Base-by-base conservation (phyloP, 2,797 vertebrate genomes). In the Enteromius afrohamiltoni region DNA sequence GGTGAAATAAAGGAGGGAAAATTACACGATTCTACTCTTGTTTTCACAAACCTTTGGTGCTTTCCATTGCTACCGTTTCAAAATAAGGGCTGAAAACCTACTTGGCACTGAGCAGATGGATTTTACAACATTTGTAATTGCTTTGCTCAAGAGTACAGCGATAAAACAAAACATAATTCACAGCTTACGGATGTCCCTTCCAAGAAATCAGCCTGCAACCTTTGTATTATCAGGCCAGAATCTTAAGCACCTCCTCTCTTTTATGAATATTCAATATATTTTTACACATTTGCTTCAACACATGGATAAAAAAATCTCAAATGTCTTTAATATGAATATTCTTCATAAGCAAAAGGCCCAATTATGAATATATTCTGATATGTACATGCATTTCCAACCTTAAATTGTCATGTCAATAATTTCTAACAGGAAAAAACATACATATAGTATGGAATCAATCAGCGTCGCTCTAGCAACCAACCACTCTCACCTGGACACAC, bases 1-100 rank as follows among this genome's bases (percentile, higher is more conserved):
- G 47, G 77, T 74, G 74, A 84, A 86, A 79, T 67, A 47, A n/a
- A 85, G 55, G 64, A 80, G 58, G 77, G 53, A 17, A 51, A 45
- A 26, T 49, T 4, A 67, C 68, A 11, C 75, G 53, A 16, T 67
- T 74, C 45, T 77, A 70, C 67, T 68, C 45, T 26, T 19, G 11
- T 65, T 55, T 78, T 62, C 26, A 82, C 42, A 86, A 85, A 80
- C 10, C 5, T 21, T 77, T 77, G 23, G 51, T 47, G 55, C 47
- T 82, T 60, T 62, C 55, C 79, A 45, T 29, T 21, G 34, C 14
- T 29, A 62, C 58, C 11, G 26, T 51, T 31, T 45, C 1, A 73
- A 10, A 16, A 47, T 73, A 74, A 74, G 14, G 19, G 8, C 26
- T 60, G 6, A 69, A 69, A 37, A 55, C 34, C 49, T 40, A 71